Conservation (phyloP, 2,797 vertebrate species). For the Pempheris klunzingeri region DNA sequence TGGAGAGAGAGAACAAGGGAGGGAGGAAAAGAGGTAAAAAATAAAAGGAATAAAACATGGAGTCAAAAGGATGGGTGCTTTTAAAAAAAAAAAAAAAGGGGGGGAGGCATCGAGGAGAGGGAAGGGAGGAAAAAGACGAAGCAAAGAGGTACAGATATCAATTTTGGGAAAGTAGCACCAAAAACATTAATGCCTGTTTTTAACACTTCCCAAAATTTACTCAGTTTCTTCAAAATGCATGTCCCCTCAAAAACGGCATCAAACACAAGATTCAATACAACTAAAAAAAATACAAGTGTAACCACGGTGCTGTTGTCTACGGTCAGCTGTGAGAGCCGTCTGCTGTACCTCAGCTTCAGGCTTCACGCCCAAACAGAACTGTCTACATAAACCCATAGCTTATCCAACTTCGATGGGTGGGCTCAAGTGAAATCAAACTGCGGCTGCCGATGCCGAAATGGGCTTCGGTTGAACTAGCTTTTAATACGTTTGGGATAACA, state of each 20-base stretch:
- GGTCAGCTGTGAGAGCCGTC: slow-evolving; percentile 58
- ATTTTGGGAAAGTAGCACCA: slow-evolving; percentile 89
- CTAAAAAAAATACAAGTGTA: slow-evolving; percentile 75
- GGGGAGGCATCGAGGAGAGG: slow-evolving; percentile 27
- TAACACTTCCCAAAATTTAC: slow-evolving; percentile 83
- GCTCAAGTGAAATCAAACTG: slow-evolving; percentile 53
- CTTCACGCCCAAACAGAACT: slow-evolving; percentile 51
- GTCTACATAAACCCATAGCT: slow-evolving; percentile 59
- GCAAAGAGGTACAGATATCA: slow-evolving; percentile 75
- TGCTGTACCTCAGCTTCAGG: slow-evolving; percentile 45
- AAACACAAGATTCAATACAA: slow-evolving; percentile 81
- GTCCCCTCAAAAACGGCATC: slow-evolving; percentile 75
- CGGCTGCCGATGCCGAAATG: slow-evolving; percentile 37
- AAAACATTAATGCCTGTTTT: slow-evolving; percentile 86
- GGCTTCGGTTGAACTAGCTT: slow-evolving; percentile 54
- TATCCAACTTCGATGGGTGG: slow-evolving; percentile 52
- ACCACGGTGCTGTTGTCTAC: slow-evolving; percentile 68
- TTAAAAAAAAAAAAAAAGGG: slow-evolving; percentile 19
- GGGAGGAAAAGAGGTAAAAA: slow-evolving; percentile 28
- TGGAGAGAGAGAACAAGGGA: slow-evolving; percentile 54
- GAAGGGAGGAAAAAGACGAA: slow-evolving; percentile 50
- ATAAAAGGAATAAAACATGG: slow-evolving; percentile 57
- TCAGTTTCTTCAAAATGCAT: slow-evolving; percentile 77
- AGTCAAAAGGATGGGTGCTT: slow-evolving; percentile 48
- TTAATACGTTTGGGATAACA: slow-evolving; percentile 74